Evolutionary conservation across 2,888 invertebrate species (phyloP), one percentile per base, ranked within the genome.

Genomic region (Agrochola lota): DNA sequence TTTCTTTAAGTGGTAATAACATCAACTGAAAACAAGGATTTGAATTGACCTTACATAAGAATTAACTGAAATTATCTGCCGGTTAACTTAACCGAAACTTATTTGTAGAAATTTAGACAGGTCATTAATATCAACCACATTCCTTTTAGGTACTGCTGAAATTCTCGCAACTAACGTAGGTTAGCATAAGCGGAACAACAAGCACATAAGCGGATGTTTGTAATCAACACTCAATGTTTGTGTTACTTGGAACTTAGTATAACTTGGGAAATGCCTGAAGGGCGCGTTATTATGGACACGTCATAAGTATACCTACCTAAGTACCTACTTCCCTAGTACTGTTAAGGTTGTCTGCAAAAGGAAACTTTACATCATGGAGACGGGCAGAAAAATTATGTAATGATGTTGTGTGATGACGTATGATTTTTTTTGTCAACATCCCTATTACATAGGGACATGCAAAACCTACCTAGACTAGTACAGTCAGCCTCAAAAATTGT

Each of bases 171-270:
- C 66, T 35, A n/a, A 78, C 26, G 60, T 67, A 12, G 11, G 69
- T 76, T 81, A 82, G 59, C 55, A 35, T 43, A 57, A 46, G 30
- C 35, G 17, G 57, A 71, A 66, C 40, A 67, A 71, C 62, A 49
- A 60, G n/a, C 52, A 77, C 35, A 57, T 40, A 68, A 40, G 40
- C 66, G 77, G 81, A 69, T 81, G 74, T 75, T 73, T 67, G 63
- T 78, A 73, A 78, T 78, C 67, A 78, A 81, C 81, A 75, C 72
- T 71, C 69, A 23, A 71, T 83, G 81, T 84, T 85, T 85, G 72
- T 70, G 59, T 77, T 73, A 57, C 59, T 63, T 71, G 63, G 69
- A 76, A 80, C 72, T 80, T 80, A 68, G 76, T 84, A 49, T 84
- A 84, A 76, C 80, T 76, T 74, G 74, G 63, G 12, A 80, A 80